Percentiles rank a stretch among this genome's conserved stretches.
phyloP scores from a whole-genome alignment of 2,113 vertebrate genomes.

The Oreocharis arfaki region DNA sequence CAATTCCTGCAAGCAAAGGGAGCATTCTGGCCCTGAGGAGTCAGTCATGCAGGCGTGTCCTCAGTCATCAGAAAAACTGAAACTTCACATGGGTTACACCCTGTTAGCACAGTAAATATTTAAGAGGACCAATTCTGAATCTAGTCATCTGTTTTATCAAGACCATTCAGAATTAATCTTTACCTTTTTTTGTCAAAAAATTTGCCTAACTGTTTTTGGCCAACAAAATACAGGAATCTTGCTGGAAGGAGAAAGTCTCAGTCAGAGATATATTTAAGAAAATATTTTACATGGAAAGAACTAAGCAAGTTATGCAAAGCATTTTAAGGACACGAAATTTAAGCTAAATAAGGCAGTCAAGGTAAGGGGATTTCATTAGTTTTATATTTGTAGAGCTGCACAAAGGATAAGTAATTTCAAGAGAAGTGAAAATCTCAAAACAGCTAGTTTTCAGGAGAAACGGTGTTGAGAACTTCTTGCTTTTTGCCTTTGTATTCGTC shows the following conservation, averaged over 20 bases:
- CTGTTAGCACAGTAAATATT: not conserved
- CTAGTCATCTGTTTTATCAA: not conserved
- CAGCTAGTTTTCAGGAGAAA: not conserved
- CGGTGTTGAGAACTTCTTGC: not conserved
- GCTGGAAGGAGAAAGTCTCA: not conserved
- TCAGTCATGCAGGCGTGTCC: not conserved
- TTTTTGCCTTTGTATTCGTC: not conserved
- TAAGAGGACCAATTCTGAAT: not conserved
- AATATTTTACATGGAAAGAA: not conserved
- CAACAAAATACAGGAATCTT: not conserved
- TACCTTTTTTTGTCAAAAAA: not conserved
- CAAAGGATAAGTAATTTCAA: not conserved
- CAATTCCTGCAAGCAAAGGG: not conserved
- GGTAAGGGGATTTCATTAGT: not conserved
- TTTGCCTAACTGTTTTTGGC: not conserved
- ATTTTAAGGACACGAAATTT: not conserved
- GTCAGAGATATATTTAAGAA: not conserved
- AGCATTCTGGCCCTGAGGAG: not conserved
- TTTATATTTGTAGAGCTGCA: not conserved
- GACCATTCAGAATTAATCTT: not conserved
- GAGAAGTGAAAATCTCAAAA: not conserved
- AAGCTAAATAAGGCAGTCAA: not conserved
- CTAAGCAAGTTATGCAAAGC: not conserved
- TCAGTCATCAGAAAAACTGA: not conserved
- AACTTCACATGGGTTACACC: not conserved